Evolutionary conservation across 2,888 invertebrate genomes (phyloP).

Genomic region (Andrena bucephala): DNA sequence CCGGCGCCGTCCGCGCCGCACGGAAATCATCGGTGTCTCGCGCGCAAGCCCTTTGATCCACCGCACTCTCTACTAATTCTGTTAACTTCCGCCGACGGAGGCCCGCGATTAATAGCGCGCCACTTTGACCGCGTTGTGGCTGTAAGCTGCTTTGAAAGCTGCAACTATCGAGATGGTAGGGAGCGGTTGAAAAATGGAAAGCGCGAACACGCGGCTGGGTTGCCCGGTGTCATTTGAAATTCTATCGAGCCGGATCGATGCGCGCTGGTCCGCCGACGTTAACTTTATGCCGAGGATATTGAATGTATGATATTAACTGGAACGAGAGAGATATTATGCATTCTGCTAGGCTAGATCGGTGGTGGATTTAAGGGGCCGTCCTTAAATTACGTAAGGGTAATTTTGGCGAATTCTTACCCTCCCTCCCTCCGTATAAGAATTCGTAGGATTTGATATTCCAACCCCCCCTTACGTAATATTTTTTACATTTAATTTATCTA

Average conservation of each 20-base stretch:
- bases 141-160: constrained; percentile 1
- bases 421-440: too few species aligned
- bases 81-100: constrained; percentile 24
- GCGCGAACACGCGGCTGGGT: neutral
- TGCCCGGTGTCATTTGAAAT: constrained; percentile 32
- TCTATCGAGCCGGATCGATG: constrained; percentile 41
- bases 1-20: constrained; percentile 12
- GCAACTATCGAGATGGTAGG: neutral
- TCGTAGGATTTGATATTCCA: too few species aligned
- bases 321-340: constrained; percentile 38
- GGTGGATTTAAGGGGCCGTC: neutral
- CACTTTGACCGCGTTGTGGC: neutral
- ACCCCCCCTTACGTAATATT: too few species aligned
- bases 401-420: too few species aligned
- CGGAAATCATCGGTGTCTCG: constrained; percentile 33
- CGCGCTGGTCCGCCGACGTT: constrained; percentile 38
- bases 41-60: constrained; percentile 1
- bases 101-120: constrained; percentile 19
- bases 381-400: too few species aligned
- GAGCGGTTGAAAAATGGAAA: constrained; percentile 19
- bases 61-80: constrained; percentile 29
- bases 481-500: too few species aligned
- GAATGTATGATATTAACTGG: constrained; percentile 35
- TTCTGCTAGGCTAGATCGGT: constrained; percentile 16
- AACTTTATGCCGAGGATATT: constrained; percentile 44